Conservation (phyloP, 2,113 vertebrate genomes). For the Xiphophorus hellerii region DNA sequence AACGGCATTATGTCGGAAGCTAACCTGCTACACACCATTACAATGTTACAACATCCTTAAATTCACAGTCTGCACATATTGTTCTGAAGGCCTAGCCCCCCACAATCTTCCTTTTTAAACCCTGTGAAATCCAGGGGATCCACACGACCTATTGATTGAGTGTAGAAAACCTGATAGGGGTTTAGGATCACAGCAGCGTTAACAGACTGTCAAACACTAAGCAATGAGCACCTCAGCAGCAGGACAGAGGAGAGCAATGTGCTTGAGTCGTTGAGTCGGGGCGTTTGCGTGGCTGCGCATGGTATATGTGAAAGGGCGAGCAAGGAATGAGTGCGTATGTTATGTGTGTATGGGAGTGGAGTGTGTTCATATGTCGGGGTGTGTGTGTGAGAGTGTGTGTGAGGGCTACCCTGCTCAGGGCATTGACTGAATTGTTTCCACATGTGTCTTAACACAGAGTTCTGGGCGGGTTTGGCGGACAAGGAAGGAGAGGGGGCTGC, state of each 20-base stretch:
- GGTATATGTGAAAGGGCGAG: constrained; percentile 53
- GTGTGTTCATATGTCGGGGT: constrained; percentile 24
- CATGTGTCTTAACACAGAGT: constrained; percentile 84
- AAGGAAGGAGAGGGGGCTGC: constrained; percentile 67
- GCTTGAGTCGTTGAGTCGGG: constrained; percentile 46
- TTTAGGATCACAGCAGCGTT: constrained; percentile 73
- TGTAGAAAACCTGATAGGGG: constrained; percentile 74
- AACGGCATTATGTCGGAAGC: background rate
- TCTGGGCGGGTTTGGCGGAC: constrained; percentile 81
- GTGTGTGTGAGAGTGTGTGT: constrained; percentile 70
- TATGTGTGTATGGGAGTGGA: constrained; percentile 18
- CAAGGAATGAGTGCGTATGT: constrained; percentile 49
- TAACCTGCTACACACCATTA: constrained; percentile 18
- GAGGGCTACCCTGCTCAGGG: constrained; percentile 81
- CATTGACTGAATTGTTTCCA: constrained; percentile 85
- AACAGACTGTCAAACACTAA: constrained; percentile 75
- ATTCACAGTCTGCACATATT: constrained; percentile 38
- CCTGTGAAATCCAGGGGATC: constrained; percentile 48
- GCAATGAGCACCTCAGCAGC: constrained; percentile 70
- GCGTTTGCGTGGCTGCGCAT: constrained; percentile 59
- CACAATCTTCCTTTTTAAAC: constrained; percentile 51
- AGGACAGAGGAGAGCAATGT: constrained; percentile 64
- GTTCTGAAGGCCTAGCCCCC: constrained; percentile 47
- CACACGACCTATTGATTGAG: constrained; percentile 68
- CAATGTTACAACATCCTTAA: constrained; percentile 16